A percentile compares a stretch with the other conserved stretches of the same genome.
Evolutionary conservation across 53 echinoderm and acorn worm species (phyloP).

Genomic region (Patiria pectinifera): DNA sequence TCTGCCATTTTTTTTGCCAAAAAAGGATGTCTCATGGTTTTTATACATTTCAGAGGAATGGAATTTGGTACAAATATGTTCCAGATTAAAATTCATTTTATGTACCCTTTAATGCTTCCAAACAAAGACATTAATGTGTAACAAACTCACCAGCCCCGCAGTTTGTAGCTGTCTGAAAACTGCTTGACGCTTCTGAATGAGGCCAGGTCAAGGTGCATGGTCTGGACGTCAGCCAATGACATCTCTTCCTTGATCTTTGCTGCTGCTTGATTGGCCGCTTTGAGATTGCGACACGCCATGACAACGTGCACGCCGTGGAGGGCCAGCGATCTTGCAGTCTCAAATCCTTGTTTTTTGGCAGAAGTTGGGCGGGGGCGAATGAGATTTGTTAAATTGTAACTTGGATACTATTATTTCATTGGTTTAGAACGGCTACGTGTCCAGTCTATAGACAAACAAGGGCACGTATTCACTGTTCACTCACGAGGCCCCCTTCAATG

Average conservation of each 20-base stretch:
- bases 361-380: too few relatives aligned
- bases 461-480: background rate
- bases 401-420: too few relatives aligned
- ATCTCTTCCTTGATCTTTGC: slow-evolving; percentile 81
- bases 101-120: too few relatives aligned
- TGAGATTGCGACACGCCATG: slow-evolving; percentile 89
- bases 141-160: slow-evolving; percentile 80
- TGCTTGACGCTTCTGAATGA: slow-evolving; percentile 91
- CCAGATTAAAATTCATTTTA: too few relatives aligned
- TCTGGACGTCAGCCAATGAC: slow-evolving; percentile 76
- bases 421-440: background rate
- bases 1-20: too few relatives aligned
- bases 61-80: too few relatives aligned
- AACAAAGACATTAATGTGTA: background rate
- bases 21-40: too few relatives aligned
- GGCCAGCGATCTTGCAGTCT: slow-evolving; percentile 84
- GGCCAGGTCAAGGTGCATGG: slow-evolving; percentile 91
- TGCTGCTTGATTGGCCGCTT: slow-evolving; percentile 81
- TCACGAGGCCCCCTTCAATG: too few relatives aligned
- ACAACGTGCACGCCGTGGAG: slow-evolving; percentile 94
- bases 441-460: background rate
- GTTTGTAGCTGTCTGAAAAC: slow-evolving; percentile 89
- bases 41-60: too few relatives aligned
- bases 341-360: slow-evolving; percentile 72
- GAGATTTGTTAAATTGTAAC: too few relatives aligned